Base-by-base conservation (phyloP, 2,888 invertebrate species). In the Diaperis boleti region DNA sequence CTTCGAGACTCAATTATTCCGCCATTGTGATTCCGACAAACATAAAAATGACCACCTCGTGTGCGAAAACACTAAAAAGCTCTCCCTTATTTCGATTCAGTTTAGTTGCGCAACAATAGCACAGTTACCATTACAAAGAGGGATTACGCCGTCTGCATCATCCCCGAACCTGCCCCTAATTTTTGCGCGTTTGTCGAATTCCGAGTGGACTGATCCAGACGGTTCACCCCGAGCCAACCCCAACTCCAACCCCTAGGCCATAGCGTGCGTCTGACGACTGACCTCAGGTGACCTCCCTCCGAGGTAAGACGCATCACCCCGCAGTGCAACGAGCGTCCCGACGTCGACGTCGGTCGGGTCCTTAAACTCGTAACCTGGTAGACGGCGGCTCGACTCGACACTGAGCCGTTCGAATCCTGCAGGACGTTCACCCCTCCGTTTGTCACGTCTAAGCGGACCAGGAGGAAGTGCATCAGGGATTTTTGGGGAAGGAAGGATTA, bases 331-430 rank as follows among this genome's bases (percentile, higher is more conserved):
- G 56, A 31, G 59, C 68, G 68, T 68, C 68, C 62, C 66, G 68
- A 68, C 68, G 68, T 26, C 62, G 26, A 26, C 26, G 26, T 26
- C 26, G 26, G 26, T 26, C 26, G 63, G 67, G 68, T 68, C 68
- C 66, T 68, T 68, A 68, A 68, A 66, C 68, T 64, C 67, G 65
- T 63, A 67, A 65, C 63, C 65, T 59, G 65, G 65, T 67, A 65
- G 67, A 67, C 65, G 67, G 61, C 61, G 54, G 54, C 61, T 61
- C 61, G 61, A 61, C 61, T 44, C 33, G 50, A 50, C 50, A 42
- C 59, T n/a, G n/a, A n/a, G n/a, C n/a, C 41, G 50, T 55, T 55
- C 54, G 29, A 47, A 61, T 55, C 61, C 59, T 29, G 17, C 33
- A 61, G 61, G 54, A 61, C 61, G 41, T 61, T 61, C 54, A 61